Evolutionary conservation across 2,797 vertebrate genomes (phyloP).

Genomic region (Micrastur ruficollis): DNA sequence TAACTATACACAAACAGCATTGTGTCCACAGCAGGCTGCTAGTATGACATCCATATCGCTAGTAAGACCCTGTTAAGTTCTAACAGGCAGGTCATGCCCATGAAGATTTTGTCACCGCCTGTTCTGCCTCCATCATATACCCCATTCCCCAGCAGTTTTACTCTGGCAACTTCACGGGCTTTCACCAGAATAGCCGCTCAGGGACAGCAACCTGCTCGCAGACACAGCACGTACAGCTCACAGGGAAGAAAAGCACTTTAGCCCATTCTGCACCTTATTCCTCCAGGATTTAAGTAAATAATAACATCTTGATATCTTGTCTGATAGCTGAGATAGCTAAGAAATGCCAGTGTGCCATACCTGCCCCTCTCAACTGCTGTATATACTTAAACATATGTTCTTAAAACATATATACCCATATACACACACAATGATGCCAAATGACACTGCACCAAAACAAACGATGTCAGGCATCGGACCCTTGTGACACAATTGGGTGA

Average conservation of each 20-base stretch:
- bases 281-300: not conserved
- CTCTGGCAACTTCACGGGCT: not conserved
- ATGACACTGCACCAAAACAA: not conserved
- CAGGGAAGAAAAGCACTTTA: not conserved
- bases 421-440: not conserved
- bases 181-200: not conserved
- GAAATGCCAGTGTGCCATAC: not conserved
- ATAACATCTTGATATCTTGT: not conserved
- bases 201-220: not conserved
- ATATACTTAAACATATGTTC: not conserved
- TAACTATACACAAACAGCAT: not conserved
- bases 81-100: not conserved
- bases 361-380: not conserved
- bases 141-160: not conserved
- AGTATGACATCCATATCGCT: not conserved
- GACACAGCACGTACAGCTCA: not conserved
- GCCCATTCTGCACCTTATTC: not conserved
- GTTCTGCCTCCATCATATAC: not conserved
- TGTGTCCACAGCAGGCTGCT: not conserved
- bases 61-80: not conserved
- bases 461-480: not conserved
- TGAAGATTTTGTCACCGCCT: not conserved
- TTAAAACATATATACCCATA: not conserved
- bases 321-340: not conserved
- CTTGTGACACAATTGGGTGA: not conserved